Base-by-base conservation (phyloP, 1,140 invertebrate species). In the Tenebrio molitor region DNA sequence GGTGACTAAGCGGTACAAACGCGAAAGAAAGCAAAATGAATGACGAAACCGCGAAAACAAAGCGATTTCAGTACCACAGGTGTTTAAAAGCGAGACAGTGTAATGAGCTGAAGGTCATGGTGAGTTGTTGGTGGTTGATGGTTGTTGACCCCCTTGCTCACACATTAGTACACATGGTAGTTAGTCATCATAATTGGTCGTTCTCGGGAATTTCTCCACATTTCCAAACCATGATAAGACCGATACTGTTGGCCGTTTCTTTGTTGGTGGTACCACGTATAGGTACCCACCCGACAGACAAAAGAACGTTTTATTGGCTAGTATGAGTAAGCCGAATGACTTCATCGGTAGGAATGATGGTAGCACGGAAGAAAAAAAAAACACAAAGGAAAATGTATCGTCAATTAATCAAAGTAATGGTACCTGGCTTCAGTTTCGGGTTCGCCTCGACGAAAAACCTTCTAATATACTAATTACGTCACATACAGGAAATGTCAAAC, bases 121-220 rank as follows among this genome's bases (percentile, higher is more conserved):
- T 58, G 36, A 39, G 50, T 58, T 58, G 50, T 58, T 58, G 50
- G 50, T 58, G 50, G 50, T 58, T 58, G 46, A 53, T 53, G 50
- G 50, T 58, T 58, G 50, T 58, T 58, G 50, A 58, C 50, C 50
- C 50, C 29, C 12, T 58, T 58, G 50, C 23, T 58, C 50, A 58
- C 23, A 58, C 50, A 50, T 50, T 58, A 23, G 25, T 58, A n/a
- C 50, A 58, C 50, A 58, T 58, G 50, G 21, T 58, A 29, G 50
- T 58, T 58, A 58, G 50, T 58, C 50, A 58, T 58, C 23, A n/a
- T 58, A 58, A 58, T 58, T 25, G 50, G 21, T 25, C n/a, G 50
- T 58, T 58, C 50, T 58, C 50, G 29, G 15, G 44, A 15, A 50
- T 50, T 50, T 50, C 44, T 21, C 44, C 4, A 29, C 50, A 58